phyloP scores from a whole-genome alignment of 1,140 invertebrate species.

The Drosophila miranda region DNA sequence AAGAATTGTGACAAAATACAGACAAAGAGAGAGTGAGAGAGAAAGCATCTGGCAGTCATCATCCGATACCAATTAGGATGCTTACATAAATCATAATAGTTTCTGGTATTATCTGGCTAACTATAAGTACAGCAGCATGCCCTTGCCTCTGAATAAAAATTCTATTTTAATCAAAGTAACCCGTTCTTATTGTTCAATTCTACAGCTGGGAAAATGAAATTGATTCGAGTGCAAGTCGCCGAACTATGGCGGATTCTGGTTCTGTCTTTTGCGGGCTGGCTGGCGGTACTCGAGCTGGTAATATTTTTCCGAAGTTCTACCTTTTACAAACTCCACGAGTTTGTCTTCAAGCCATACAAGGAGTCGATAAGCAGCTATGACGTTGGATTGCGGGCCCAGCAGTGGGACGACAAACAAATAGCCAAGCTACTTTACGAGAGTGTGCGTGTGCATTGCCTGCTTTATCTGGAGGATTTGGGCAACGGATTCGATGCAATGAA shows the following conservation, averaged over 20 bases:
- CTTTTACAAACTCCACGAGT: background rate
- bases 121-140: too few species aligned
- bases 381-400: constrained; percentile 30
- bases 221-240: background rate
- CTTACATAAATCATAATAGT: too few species aligned
- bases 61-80: too few species aligned
- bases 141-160: too few species aligned
- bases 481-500: constrained; percentile 84
- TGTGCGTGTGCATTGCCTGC: constrained; percentile 88
- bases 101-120: too few species aligned
- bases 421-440: constrained; percentile 90
- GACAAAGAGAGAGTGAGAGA: too few species aligned
- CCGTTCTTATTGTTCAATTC: too few species aligned
- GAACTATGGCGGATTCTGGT: background rate
- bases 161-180: too few species aligned
- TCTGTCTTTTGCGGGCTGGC: constrained; percentile 7
- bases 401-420: constrained; percentile 80
- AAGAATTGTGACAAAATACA: too few species aligned
- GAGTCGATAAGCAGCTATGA: constrained; percentile 19
- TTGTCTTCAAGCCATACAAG: constrained; percentile 30
- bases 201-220: too few species aligned
- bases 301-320: constrained; percentile 10
- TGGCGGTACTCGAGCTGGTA: constrained; percentile 5
- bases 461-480: constrained; percentile 83
- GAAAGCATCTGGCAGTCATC: too few species aligned